Percentiles rank a stretch among this genome's conserved stretches.
Evolutionary conservation across 1,140 invertebrate species (phyloP).

Genomic region (Ceratosolen solmsi): DNA sequence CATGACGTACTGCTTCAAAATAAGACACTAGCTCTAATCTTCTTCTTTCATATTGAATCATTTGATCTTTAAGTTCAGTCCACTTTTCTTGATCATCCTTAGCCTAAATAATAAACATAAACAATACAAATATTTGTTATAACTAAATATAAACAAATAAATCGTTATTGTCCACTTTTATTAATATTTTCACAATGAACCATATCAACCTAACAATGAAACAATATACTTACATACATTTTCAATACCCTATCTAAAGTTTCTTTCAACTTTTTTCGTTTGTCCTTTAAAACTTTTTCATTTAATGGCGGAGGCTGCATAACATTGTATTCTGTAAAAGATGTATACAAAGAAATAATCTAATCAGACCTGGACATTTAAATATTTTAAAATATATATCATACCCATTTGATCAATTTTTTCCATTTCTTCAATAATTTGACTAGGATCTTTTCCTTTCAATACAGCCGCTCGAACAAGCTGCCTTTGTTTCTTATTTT

Average conservation of each 20-base stretch:
- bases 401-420: slow-evolving; percentile 98
- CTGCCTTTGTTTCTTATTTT: slow-evolving; percentile 97
- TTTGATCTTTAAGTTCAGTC: slow-evolving; percentile 90
- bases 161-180: neutral
- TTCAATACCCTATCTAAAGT: slow-evolving; percentile 94
- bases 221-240: slow-evolving; percentile 92
- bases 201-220: neutral
- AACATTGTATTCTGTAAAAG: slow-evolving; percentile 92
- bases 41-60: slow-evolving; percentile 94
- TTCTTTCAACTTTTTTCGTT: slow-evolving; percentile 95
- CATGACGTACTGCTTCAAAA: slow-evolving; percentile 95
- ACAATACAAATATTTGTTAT: neutral
- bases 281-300: slow-evolving; percentile 97
- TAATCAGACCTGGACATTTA: neutral
- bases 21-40: slow-evolving; percentile 89
- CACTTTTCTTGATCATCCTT: slow-evolving; percentile 97
- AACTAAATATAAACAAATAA: neutral
- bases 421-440: slow-evolving; percentile 95
- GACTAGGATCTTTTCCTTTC: slow-evolving; percentile 97
- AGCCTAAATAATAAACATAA: slow-evolving; percentile 75
- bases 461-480: slow-evolving; percentile 96
- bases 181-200: neutral
- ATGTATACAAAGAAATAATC: neutral
- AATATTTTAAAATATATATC: slow-evolving; percentile 38
- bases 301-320: slow-evolving; percentile 93